Conservation (phyloP, 2,888 invertebrate species). For the Catocala nupta region DNA sequence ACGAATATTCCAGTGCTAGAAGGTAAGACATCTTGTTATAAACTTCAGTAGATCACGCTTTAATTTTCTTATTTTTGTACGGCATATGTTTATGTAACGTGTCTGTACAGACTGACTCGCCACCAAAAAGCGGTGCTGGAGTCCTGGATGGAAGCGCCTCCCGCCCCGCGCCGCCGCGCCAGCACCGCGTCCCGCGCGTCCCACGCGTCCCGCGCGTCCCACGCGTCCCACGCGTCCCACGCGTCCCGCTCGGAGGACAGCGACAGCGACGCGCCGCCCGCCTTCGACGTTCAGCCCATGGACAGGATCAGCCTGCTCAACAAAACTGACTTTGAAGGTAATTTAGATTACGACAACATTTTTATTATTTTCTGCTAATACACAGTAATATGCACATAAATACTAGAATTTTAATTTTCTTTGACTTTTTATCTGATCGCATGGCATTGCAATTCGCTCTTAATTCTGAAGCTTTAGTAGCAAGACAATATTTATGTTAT, state of each 20-base stretch:
- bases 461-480: no score
- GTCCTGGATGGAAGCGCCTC: constrained; percentile 57
- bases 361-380: no score
- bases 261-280: constrained; percentile 42
- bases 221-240: constrained; percentile 12
- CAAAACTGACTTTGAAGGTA: constrained; percentile 83
- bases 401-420: no score
- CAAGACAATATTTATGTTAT: no score
- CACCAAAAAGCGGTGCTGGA: constrained; percentile 78
- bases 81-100: no score
- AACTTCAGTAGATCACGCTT: no score
- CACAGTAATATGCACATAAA: no score
- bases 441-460: no score
- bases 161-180: constrained; percentile 29
- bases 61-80: no score
- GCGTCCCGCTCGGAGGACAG: constrained; percentile 49
- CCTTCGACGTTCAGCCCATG: constrained; percentile 71
- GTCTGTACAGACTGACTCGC: constrained; percentile 75
- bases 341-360: background rate
- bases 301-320: constrained; percentile 82
- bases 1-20: constrained; percentile 69
- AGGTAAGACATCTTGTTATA: constrained; percentile 59
- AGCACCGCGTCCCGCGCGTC: constrained; percentile 38
- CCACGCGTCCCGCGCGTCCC: constrained; percentile 37
- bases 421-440: no score